Percentiles rank a stretch among this genome's conserved stretches.
Evolutionary conservation across 2,113 vertebrate species (phyloP).

Genomic region (Zapus hudsonius): DNA sequence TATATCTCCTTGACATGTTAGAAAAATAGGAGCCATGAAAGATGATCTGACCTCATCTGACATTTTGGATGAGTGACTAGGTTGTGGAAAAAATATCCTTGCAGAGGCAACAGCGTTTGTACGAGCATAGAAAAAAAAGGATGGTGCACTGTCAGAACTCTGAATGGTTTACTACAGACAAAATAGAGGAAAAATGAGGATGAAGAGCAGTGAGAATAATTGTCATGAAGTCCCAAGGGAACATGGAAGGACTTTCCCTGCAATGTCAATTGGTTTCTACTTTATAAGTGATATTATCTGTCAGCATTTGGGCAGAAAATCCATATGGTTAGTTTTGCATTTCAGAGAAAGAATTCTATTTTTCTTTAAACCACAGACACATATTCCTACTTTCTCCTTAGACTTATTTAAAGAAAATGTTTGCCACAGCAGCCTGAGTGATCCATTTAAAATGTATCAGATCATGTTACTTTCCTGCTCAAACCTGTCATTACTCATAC

Average conservation of each 20-base stretch:
- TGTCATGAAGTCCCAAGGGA: neutral
- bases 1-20: neutral
- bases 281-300: neutral
- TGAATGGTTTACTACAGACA: neutral
- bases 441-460: constrained; percentile 7
- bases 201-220: neutral
- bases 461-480: neutral
- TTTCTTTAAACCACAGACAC: neutral
- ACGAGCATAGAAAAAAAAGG: neutral
- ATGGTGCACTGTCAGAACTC: neutral
- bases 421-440: neutral
- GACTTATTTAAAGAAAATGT: neutral
- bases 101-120: neutral
- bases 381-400: constrained; percentile 11
- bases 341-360: neutral
- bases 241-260: neutral
- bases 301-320: neutral
- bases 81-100: neutral
- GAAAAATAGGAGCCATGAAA: neutral
- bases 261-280: neutral
- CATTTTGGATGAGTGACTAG: neutral
- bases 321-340: neutral
- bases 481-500: neutral
- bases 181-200: neutral
- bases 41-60: neutral